Percentiles rank a stretch among this genome's conserved stretches.
Evolutionary conservation across 2,888 invertebrate species (phyloP).

Genomic region (Microplitis manilae): DNA sequence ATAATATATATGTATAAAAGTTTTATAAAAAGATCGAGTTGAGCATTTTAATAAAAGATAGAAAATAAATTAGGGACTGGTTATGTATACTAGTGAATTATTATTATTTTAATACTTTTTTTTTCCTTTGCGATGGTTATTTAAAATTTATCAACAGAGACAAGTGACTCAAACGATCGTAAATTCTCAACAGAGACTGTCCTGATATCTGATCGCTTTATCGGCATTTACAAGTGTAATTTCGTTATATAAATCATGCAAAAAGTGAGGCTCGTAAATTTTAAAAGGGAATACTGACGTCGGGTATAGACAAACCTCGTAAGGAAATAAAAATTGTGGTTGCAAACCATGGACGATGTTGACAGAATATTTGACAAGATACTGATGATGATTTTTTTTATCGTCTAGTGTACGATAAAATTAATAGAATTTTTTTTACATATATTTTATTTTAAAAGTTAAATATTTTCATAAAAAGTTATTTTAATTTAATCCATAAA

Average conservation of each 20-base stretch:
- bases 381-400: background rate
- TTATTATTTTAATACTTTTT: too few species aligned
- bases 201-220: slow-evolving; percentile 58
- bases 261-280: slow-evolving; percentile 57
- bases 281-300: slow-evolving; percentile 19
- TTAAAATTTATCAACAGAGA: background rate
- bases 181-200: slow-evolving; percentile 33
- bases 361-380: background rate
- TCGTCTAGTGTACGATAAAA: background rate
- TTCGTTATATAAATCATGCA: slow-evolving; percentile 58
- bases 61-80: too few species aligned
- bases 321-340: slow-evolving; percentile 23
- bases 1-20: background rate
- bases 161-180: slow-evolving; percentile 27
- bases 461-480: background rate
- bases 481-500: background rate
- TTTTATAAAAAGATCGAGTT: background rate
- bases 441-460: background rate
- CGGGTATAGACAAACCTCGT: slow-evolving; percentile 6
- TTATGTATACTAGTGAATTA: too few species aligned
- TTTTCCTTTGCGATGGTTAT: background rate
- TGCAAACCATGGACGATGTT: background rate
- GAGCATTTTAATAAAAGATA: background rate
- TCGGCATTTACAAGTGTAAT: slow-evolving; percentile 61
- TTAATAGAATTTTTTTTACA: background rate